phyloP scores from a whole-genome alignment of 2,888 invertebrate genomes.

The Cryptocheilus praepositus region DNA sequence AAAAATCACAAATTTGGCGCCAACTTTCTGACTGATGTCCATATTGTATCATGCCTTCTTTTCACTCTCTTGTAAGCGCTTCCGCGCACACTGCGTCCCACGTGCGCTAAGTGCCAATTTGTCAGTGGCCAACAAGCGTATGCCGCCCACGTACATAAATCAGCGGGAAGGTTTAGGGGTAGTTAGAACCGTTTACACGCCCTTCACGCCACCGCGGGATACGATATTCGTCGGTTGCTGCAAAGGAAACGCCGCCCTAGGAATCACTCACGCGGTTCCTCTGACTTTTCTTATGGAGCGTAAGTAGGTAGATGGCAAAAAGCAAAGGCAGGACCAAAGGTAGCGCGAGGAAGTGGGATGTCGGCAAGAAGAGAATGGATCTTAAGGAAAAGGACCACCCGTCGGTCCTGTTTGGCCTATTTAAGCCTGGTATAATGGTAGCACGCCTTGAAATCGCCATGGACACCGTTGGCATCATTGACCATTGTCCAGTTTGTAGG shows the following conservation, averaged over 20 bases:
- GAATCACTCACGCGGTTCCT: slow-evolving; percentile 12
- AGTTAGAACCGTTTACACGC: slow-evolving; percentile 56
- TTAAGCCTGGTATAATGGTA: slow-evolving; percentile 45
- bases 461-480: slow-evolving; percentile 34
- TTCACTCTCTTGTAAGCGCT: neutral
- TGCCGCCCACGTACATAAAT: slow-evolving; percentile 60
- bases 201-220: slow-evolving; percentile 49
- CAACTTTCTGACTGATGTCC: no score
- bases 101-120: slow-evolving; percentile 55
- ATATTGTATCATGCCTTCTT: no score
- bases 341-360: neutral
- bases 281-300: slow-evolving; percentile 35
- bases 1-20: no score
- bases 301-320: slow-evolving; percentile 16
- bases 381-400: slow-evolving; percentile 45
- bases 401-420: slow-evolving; percentile 52
- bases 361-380: neutral
- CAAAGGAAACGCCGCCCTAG: slow-evolving; percentile 22
- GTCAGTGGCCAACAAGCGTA: slow-evolving; percentile 54
- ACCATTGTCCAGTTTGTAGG: slow-evolving; percentile 35
- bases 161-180: slow-evolving; percentile 43
- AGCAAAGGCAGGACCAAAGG: slow-evolving; percentile 1
- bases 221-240: slow-evolving; percentile 36
- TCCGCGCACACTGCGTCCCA: slow-evolving; percentile 5
- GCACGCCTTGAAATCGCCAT: slow-evolving; percentile 44